These are phyloP conservation scores for Tragelaphus imberbis DNA, from an alignment of 2,113 vertebrate species.

Conservation along the genomic window DNA sequence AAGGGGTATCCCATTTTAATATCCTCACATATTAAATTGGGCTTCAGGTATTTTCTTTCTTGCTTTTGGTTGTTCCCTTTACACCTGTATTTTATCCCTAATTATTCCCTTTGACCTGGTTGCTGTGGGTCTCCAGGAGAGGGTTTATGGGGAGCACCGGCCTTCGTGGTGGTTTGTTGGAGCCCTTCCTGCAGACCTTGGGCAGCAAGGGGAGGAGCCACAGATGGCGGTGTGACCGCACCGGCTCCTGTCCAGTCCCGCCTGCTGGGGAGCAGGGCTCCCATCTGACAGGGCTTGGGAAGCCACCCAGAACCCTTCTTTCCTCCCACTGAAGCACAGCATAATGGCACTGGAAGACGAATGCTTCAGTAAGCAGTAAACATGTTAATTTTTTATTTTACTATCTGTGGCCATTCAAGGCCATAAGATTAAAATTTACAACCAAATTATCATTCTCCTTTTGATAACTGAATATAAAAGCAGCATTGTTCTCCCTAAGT, in stretches of 20 bases:
- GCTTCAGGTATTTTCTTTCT: not conserved
- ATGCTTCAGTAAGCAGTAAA: not conserved
- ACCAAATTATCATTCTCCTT: conserved; percentile 16
- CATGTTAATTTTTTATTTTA: conserved; percentile 26
- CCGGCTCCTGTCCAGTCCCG: not conserved
- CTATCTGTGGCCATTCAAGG: not conserved
- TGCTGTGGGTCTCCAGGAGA: not conserved
- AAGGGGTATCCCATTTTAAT: not conserved
- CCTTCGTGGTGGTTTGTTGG: not conserved
- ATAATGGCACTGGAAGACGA: not conserved
- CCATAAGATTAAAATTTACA: not conserved
- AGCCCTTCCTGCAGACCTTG: not conserved
- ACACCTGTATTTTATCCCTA: not conserved
- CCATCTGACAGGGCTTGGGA: not conserved
- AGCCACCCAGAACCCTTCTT: not conserved
- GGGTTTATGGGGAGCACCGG: not conserved
- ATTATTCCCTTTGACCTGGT: not conserved
- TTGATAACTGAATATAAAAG: conserved; percentile 39
- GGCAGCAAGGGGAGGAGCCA: not conserved
- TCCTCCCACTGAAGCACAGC: not conserved
- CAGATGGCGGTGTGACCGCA: not conserved
- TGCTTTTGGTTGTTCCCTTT: not conserved
- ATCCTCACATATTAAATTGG: not conserved
- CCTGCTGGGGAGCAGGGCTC: not conserved
- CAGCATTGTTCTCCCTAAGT: not conserved